A percentile compares a stretch with the other conserved stretches of the same genome.
Evolutionary conservation across 2,797 vertebrate species (phyloP).

Genomic region (Phylloscopus collybita): DNA sequence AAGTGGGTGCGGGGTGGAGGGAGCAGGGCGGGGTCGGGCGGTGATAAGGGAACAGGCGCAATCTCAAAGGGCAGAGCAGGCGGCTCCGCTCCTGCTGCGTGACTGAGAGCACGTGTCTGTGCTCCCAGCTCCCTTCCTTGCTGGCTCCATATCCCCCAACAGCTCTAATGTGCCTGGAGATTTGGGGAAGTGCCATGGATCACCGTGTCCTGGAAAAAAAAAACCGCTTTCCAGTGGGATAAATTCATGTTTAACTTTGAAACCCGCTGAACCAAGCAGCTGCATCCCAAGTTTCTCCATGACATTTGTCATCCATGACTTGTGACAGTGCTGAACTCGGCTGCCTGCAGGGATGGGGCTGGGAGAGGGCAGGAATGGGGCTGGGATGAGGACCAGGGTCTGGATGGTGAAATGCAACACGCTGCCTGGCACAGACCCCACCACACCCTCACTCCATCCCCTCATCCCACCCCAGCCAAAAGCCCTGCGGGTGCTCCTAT

Average conservation of each 20-base stretch:
- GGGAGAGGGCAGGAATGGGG: neutral
- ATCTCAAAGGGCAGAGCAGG: constrained; percentile 20
- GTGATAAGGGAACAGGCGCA: neutral
- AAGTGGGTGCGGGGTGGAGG: neutral
- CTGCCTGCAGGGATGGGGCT: neutral
- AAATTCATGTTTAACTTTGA: neutral
- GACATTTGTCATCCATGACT: neutral
- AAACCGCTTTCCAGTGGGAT: neutral
- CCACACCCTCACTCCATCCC: neutral
- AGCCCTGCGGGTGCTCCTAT: neutral
- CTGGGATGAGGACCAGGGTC: neutral
- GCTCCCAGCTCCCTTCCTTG: neutral
- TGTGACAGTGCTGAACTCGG: accelerated
- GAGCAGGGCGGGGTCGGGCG: neutral
- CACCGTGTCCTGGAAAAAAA: neutral
- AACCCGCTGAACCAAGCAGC: neutral
- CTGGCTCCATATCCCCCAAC: accelerated
- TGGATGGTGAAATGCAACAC: neutral
- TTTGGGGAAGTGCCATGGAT: neutral
- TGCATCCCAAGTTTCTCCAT: neutral
- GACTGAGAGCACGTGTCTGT: neutral
- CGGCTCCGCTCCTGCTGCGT: neutral
- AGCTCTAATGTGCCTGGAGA: neutral
- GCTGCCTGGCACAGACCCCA: neutral
- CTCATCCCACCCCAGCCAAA: neutral